Evolutionary conservation across 1,140 invertebrate genomes (phyloP).

Genomic region (Anthonomus grandis): DNA sequence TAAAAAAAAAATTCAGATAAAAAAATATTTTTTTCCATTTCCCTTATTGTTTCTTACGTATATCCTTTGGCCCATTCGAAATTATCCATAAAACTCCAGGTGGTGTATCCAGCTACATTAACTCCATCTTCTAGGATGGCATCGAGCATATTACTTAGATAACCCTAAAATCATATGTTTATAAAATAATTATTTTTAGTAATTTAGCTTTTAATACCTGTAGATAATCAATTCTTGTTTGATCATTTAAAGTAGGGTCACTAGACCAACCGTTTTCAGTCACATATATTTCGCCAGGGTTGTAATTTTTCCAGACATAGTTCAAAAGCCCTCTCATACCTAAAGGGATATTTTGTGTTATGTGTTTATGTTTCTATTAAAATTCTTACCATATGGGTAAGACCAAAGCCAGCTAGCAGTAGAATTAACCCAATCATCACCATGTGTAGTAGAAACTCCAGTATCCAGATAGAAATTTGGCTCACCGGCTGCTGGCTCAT

Average conservation of each 20-base stretch:
- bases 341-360: slow-evolving; percentile 2
- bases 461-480: slow-evolving; percentile 8
- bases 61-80: slow-evolving; percentile 59
- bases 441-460: not conserved
- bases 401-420: slow-evolving; percentile 10
- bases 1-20: slow-evolving; percentile 2
- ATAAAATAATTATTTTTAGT: too few species aligned
- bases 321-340: slow-evolving; percentile 41
- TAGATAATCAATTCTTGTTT: slow-evolving; percentile 52
- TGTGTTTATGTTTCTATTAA: not conserved
- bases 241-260: slow-evolving; percentile 49
- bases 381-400: slow-evolving; percentile 14
- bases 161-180: slow-evolving; percentile 6
- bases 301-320: slow-evolving; percentile 35
- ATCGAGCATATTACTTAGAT: slow-evolving; percentile 33
- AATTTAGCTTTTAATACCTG: slow-evolving; percentile 9
- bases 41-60: slow-evolving; percentile 33
- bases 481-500: slow-evolving; percentile 4
- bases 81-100: slow-evolving; percentile 65
- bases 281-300: slow-evolving; percentile 32
- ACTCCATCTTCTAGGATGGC: slow-evolving; percentile 44
- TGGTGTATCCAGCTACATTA: slow-evolving; percentile 54
- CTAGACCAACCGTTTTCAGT: slow-evolving; percentile 37
- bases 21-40: not conserved
- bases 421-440: slow-evolving; percentile 5